These are phyloP conservation scores for Candidula unifasciata DNA, from an alignment of 2,888 invertebrate species.

Conservation along the genomic window DNA sequence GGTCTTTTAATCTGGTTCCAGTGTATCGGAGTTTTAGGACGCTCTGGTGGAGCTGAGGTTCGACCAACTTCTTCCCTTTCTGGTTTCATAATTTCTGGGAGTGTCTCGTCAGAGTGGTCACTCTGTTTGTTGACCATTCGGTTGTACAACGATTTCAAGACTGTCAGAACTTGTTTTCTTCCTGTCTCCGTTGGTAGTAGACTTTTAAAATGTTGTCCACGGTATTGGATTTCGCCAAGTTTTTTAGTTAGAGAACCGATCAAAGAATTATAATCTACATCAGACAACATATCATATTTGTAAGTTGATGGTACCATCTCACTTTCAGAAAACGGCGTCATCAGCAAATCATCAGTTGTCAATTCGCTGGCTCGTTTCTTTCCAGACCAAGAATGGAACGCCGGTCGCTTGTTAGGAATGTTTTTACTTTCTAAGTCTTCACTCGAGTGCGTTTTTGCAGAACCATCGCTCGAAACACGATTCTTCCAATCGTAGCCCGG, in stretches of 20 bases:
- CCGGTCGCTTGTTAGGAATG: not conserved
- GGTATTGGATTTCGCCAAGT: conserved; percentile 10
- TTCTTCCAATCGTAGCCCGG: not conserved
- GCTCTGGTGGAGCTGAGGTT: not conserved
- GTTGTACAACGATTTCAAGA: not conserved
- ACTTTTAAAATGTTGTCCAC: not conserved
- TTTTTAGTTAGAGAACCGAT: not conserved
- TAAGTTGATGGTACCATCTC: not conserved
- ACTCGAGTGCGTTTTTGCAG: not conserved
- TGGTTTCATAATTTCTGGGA: not conserved
- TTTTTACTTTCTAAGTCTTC: not conserved
- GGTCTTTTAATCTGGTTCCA: conserved; percentile 24
- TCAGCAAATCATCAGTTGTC: not conserved
- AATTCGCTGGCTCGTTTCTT: not conserved
- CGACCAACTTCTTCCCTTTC: not conserved
- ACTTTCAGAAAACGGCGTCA: not conserved
- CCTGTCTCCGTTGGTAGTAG: not conserved
- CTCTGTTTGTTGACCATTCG: not conserved
- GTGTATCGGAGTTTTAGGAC: not conserved
- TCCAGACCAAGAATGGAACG: not conserved
- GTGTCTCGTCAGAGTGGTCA: not conserved
- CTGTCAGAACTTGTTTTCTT: not conserved
- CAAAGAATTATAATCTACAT: not conserved
- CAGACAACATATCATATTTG: not conserved
- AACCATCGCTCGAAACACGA: not conserved